phyloP scores from a whole-genome alignment of 2,113 vertebrate species.

The Thomomys bottae region DNA sequence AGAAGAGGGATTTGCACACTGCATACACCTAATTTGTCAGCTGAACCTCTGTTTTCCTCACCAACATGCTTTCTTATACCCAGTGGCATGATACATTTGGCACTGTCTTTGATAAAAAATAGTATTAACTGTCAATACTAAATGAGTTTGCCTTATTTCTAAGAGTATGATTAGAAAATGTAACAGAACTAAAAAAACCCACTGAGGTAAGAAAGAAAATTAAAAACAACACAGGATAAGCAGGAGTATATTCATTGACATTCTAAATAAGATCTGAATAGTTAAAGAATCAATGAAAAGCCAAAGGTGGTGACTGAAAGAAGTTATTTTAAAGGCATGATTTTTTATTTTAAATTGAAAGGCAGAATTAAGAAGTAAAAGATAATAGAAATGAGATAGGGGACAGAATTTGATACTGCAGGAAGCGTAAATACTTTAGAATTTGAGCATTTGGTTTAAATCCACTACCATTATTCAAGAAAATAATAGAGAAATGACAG shows the following conservation, averaged over 20 bases:
- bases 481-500: neutral
- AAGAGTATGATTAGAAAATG: neutral
- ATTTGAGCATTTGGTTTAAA: slow-evolving; percentile 34
- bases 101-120: neutral
- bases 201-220: neutral
- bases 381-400: neutral
- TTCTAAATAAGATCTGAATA: neutral
- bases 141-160: neutral
- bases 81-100: neutral
- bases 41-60: neutral
- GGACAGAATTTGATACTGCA: neutral
- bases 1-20: neutral
- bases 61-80: neutral
- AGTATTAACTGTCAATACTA: neutral
- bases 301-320: neutral
- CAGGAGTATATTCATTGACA: neutral
- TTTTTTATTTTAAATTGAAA: neutral
- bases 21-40: neutral
- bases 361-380: neutral
- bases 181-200: neutral
- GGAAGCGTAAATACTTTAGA: neutral
- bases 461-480: neutral
- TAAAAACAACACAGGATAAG: neutral
- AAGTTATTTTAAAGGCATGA: neutral
- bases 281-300: neutral